Base-by-base conservation (phyloP, 92 coral and sea anemone genomes). In the Palythoa grandiflora region DNA sequence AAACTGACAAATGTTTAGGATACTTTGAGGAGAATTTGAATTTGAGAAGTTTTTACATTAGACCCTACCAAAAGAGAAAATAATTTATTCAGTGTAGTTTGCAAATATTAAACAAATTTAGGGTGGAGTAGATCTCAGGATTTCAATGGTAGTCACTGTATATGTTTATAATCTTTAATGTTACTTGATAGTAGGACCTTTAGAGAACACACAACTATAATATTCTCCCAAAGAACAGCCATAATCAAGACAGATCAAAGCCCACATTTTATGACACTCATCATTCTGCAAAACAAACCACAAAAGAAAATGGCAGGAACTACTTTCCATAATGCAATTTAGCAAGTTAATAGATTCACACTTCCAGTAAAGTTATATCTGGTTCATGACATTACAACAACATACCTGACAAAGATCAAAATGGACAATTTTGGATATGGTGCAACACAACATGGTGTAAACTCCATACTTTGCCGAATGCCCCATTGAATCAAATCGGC, bases 221-320 rank as follows among this genome's bases (percentile, higher is more conserved):
- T 66, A 66, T 66, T 66, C 72, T 66, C 72, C 72, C 72, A 66
- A 66, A 66, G 72, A 66, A 66, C 72, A n/a, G 72, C 72, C 72
- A 66, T 66, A n/a, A 66, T 66, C 72, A 66, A 66, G 72, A 66
- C 72, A n/a, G 72, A 66, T 66, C 72, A 66, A 66, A 66, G 72
- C 72, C 35, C 72, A 66, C 72, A 66, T 66, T 66, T 66, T 1
- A 66, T 66, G 72, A 66, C 72, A 66, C 72, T 66, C 72, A 66
- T 66, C 38, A 66, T 66, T 66, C 72, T 66, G 38, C 72, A 66
- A 66, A 66, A 66, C 72, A 13, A 66, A 66, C 72, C 11, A 66
- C 38, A 66, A 66, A 66, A 66, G 72, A 66, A 66, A 66, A 66
- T 66, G 72, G 72, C 72, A 28, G 72, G 72, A 66, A 66, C 72